Base-by-base conservation (phyloP, 2,113 vertebrate genomes). In the Hiodon alosoides region DNA sequence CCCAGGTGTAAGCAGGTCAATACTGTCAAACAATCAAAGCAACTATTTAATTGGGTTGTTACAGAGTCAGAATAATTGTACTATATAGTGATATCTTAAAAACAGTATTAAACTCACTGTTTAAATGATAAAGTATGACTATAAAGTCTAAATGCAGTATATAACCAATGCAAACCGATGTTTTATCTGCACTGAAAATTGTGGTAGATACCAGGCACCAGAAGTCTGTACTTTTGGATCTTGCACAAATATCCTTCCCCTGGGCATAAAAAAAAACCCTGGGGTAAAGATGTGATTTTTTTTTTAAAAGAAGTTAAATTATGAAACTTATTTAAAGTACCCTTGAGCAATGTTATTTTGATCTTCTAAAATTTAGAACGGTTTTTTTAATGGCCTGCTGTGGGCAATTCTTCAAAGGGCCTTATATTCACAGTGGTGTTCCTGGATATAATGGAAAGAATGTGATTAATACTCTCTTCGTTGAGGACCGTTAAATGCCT, bases 251-350 rank as follows among this genome's bases (percentile, higher is more conserved):
- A 47, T 17, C 7, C 52, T 55, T 10, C 16, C 53, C 31, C 47
- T 52, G 66, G 69, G 69, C 31, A 31, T 52, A 53, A 70, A 11
- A 70, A 11, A 59, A 55, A 58, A 70, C 69, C 47, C 31, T 70
- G 17, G 10, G 8, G 57, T 70, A 17, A 70, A 70, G 31, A 55
- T 58, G 1, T n/a, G 68, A 16, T 55, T 69, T 47, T 17, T 31
- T 16, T 70, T 5, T 55, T 55, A 9, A 17, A 46, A 5, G 46
- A 54, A 46, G 53, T 70, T 10, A 57, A 55, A 58, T 16, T 2
- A 11, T 59, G 9, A 59, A 9, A 59, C 9, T 59, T 11, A 59
- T 14, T 59, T 59, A 59, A 59, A 59, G 58, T 14, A 9, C 58
- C 58, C 58, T 59, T 59, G 58, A 59, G 58, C 58, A 14, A 59